Percentiles rank a stretch among this genome's conserved stretches.
These are phyloP conservation scores for Myanophis thanlyinensis DNA, from an alignment of 2,113 vertebrate species.

Conservation along the genomic window DNA sequence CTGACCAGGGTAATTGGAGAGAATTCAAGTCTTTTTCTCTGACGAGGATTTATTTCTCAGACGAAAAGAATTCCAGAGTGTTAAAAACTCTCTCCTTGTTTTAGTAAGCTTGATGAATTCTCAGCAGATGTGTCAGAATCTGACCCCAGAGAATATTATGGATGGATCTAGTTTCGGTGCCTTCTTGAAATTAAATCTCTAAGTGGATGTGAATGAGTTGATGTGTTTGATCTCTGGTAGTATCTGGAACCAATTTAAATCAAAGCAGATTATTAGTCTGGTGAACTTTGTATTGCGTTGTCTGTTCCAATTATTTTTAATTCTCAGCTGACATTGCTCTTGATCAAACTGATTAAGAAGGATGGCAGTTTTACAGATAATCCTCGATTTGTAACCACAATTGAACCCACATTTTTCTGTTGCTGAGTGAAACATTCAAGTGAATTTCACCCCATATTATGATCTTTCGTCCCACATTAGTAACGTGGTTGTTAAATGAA, in stretches of 20 bases:
- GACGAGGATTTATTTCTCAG: background rate
- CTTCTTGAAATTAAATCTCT: background rate
- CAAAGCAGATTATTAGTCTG: background rate
- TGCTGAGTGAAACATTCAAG: too few relatives aligned
- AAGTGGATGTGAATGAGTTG: background rate
- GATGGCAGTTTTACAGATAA: background rate
- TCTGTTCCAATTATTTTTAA: background rate
- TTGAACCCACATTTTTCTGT: too few relatives aligned
- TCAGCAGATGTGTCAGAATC: background rate
- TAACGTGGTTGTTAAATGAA: too few relatives aligned
- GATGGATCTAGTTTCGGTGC: background rate
- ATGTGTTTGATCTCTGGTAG: background rate
- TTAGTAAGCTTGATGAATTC: background rate
- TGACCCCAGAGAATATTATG: background rate
- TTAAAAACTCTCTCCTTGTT: background rate
- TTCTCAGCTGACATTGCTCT: background rate
- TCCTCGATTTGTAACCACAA: background rate
- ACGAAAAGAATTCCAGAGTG: background rate
- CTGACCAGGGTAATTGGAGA: background rate
- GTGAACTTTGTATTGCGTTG: background rate
- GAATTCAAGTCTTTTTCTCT: background rate
- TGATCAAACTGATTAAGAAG: background rate
- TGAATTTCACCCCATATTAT: too few relatives aligned
- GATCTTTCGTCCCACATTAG: too few relatives aligned
- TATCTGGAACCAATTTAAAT: background rate